These are phyloP conservation scores for Percopsis transmontana DNA, from an alignment of 2,113 vertebrate genomes.

Conservation along the genomic window DNA sequence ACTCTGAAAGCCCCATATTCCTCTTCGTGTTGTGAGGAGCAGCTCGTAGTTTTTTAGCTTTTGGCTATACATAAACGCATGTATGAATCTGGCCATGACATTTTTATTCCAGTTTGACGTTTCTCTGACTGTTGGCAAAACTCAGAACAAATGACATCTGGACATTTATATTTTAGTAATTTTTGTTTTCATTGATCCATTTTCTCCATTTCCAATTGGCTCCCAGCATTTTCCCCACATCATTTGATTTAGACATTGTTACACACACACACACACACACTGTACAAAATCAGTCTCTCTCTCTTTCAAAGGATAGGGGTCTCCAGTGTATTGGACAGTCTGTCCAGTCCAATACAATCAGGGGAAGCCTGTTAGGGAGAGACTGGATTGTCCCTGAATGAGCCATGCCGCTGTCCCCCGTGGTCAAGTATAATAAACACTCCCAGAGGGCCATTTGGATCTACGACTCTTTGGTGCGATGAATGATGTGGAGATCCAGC, in stretches of 20 bases:
- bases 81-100: too few species aligned
- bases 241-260: not conserved
- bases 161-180: too few species aligned
- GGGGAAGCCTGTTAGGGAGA: conserved; percentile 62
- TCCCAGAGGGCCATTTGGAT: conserved; percentile 38
- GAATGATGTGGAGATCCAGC: conserved; percentile 55
- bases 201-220: too few species aligned
- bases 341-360: conserved; percentile 65
- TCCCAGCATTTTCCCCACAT: too few species aligned
- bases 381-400: conserved; percentile 13
- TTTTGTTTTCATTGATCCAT: too few species aligned
- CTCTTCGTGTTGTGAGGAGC: too few species aligned
- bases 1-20: too few species aligned
- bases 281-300: not conserved
- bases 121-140: too few species aligned
- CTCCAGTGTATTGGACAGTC: conserved; percentile 55
- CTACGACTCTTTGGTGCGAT: conserved; percentile 27
- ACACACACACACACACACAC: conserved; percentile 10
- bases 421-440: conserved; percentile 77
- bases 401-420: conserved; percentile 18
- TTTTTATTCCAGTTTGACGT: too few species aligned
- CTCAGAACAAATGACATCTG: too few species aligned
- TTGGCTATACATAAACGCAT: too few species aligned
- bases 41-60: too few species aligned
- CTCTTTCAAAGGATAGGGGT: conserved; percentile 57